Evolutionary conservation across 64 coral and sea anemone genomes (phyloP).

Genomic region (Stichodactyla mertensii): DNA sequence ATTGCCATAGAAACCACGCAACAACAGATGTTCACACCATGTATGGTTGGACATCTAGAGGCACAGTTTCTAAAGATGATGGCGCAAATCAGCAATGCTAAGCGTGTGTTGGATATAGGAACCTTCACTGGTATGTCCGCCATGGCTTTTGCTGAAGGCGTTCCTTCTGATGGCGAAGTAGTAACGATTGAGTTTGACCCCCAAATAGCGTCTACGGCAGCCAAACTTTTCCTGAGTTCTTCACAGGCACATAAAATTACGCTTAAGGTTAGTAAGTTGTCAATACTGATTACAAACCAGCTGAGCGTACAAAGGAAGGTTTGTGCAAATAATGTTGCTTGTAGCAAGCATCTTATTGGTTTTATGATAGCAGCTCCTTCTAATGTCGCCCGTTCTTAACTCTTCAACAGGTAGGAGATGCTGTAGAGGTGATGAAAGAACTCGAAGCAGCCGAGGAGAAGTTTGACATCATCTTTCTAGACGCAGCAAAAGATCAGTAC

Average conservation of each 20-base stretch:
- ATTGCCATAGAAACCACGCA: slow-evolving; percentile 40
- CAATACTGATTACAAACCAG: background rate
- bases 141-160: slow-evolving; percentile 48
- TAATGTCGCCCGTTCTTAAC: background rate
- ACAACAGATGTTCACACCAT: slow-evolving; percentile 48
- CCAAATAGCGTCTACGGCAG: slow-evolving; percentile 25
- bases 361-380: too few relatives aligned
- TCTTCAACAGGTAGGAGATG: slow-evolving; percentile 27
- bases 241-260: slow-evolving; percentile 33
- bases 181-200: slow-evolving; percentile 45
- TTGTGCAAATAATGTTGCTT: too few relatives aligned
- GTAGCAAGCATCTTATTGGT: too few relatives aligned
- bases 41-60: slow-evolving; percentile 57
- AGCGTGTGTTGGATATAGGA: slow-evolving; percentile 43
- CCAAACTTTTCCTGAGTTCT: slow-evolving; percentile 16
- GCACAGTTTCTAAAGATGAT: slow-evolving; percentile 66
- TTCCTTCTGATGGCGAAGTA: slow-evolving; percentile 41
- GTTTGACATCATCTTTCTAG: slow-evolving; percentile 61
- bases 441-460: slow-evolving; percentile 34
- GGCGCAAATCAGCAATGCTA: slow-evolving; percentile 38
- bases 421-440: slow-evolving; percentile 31
- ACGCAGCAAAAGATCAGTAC: slow-evolving; percentile 55
- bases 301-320: too few relatives aligned
- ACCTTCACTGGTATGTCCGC: slow-evolving; percentile 64
- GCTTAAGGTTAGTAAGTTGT: slow-evolving; percentile 22